Evolutionary conservation across 1,140 invertebrate genomes (phyloP), one percentile per base, ranked within the genome.

Genomic region (Bombyx mandarina): DNA sequence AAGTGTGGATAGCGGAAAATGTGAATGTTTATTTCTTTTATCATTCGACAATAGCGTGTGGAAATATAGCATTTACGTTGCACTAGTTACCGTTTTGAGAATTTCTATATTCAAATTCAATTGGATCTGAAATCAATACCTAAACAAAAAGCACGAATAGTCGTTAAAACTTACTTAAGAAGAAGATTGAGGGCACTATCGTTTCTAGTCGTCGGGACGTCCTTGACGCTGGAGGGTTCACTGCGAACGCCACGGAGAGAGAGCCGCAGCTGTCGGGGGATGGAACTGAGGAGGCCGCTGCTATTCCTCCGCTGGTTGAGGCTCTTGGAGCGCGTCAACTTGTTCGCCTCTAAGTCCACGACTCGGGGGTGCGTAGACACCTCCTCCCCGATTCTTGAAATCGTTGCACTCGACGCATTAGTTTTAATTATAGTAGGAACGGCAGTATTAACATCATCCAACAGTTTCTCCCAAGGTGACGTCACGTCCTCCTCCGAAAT

Each of bases 211-310:
- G 83, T 85, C 26, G 83, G 83, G 35, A 78, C 77, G 57, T 85
- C 82, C 63, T 86, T 86, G 48, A 86, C 83, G 61, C 83, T 85
- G 47, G 83, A 86, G 57, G 83, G 83, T 69, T 86, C 83, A 53
- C 82, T 84, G 54, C 82, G 80, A 46, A 88, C 85, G 8, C 83
- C 85, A 51, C 86, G 79, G 35, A 91, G 84, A 8, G 90, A 91
- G 51, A 88, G 82, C 55, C 90, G 81, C 52, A 91, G 73, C 57
- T 90, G 89, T 63, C 80, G 80, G 48, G 90, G 88, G 69, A 90
- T 88, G 46, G 88, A 82, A 53, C 79, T 86, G 52, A 90, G 73
- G 26, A 90, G 75, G 52, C 85, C 81, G 58, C 81, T 86, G 61
- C 80, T 86, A 52, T 80, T 80, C 66, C 82, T 81, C 51, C 84